Evolutionary conservation across 2,797 vertebrate genomes (phyloP).

Genomic region (Pampus argenteus): DNA sequence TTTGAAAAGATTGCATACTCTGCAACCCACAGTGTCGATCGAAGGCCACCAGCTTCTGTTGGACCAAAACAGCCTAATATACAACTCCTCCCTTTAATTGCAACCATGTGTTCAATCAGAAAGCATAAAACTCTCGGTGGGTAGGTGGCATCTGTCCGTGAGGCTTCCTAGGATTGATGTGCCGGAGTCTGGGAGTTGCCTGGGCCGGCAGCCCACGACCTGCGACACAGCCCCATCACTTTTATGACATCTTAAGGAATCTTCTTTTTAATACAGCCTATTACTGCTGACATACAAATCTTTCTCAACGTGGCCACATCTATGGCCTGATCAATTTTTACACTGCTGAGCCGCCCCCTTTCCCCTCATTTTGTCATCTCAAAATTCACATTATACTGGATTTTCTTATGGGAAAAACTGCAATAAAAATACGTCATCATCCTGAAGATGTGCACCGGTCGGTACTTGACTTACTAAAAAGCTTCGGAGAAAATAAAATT

Average conservation of each 20-base stretch:
- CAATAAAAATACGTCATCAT: conserved; percentile 95
- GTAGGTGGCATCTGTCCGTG: conserved; percentile 82
- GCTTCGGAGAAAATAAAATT: conserved; percentile 96
- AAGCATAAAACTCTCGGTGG: conserved; percentile 82
- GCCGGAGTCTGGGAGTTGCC: conserved; percentile 55
- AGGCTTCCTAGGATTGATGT: conserved; percentile 84
- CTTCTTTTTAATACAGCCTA: conserved; percentile 99
- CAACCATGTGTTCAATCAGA: conserved; percentile 82
- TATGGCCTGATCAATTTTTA: conserved; percentile 99
- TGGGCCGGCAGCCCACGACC: conserved; percentile 60
- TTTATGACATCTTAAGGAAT: conserved; percentile 96
- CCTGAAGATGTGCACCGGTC: conserved; percentile 88
- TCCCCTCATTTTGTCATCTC: conserved; percentile 97
- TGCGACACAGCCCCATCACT: conserved; percentile 81
- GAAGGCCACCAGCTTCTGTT: conserved; percentile 65
- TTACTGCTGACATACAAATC: conserved; percentile 99
- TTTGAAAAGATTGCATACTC: conserved; percentile 69
- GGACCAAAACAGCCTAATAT: conserved; percentile 79
- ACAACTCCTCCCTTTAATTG: conserved; percentile 83
- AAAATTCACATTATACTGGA: conserved; percentile 98
- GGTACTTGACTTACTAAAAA: conserved; percentile 89
- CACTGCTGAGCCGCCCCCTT: conserved; percentile 96
- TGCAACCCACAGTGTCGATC: conserved; percentile 58
- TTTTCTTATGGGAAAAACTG: conserved; percentile 94
- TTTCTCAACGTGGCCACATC: conserved; percentile 93